Evolutionary conservation across 2,113 vertebrate species (phyloP).

Genomic region (Caranx melampygus): DNA sequence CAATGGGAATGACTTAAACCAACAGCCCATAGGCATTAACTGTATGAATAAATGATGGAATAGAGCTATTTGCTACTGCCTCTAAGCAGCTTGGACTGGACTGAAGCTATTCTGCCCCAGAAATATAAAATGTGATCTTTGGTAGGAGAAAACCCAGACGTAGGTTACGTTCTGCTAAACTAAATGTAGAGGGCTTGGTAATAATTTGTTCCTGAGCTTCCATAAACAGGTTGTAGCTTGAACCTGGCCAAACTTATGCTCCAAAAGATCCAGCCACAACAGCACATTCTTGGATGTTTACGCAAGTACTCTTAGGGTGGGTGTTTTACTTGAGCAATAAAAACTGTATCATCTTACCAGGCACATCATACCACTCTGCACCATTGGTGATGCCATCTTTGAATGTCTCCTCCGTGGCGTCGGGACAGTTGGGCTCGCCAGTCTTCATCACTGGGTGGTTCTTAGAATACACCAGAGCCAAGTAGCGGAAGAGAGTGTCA

Average conservation of each 20-base stretch:
- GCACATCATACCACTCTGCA: conserved; percentile 94
- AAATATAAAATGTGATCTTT: neutral
- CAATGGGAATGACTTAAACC: neutral
- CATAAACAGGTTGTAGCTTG: neutral
- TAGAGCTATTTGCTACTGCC: too few species aligned
- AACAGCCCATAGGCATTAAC: neutral
- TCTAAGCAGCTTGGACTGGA: conserved; percentile 8
- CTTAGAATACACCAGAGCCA: conserved; percentile 90
- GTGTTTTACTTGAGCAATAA: neutral
- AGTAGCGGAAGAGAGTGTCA: conserved; percentile 90
- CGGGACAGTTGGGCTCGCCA: conserved; percentile 88
- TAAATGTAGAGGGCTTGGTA: neutral
- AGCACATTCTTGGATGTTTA: neutral
- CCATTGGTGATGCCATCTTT: conserved; percentile 95
- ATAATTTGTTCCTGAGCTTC: neutral
- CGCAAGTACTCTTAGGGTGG: neutral
- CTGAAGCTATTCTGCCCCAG: neutral
- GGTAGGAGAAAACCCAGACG: neutral
- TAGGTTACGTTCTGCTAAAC: neutral
- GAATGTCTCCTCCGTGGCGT: conserved; percentile 85
- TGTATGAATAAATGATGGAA: neutral
- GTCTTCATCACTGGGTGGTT: conserved; percentile 95
- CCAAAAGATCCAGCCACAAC: neutral
- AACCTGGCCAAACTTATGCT: neutral
- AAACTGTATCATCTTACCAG: conserved; percentile 83